Percentiles rank a stretch among this genome's conserved stretches.
These are phyloP conservation scores for Pseudorhombus dupliciocellatus DNA, from an alignment of 2,113 vertebrate species.

Conservation along the genomic window DNA sequence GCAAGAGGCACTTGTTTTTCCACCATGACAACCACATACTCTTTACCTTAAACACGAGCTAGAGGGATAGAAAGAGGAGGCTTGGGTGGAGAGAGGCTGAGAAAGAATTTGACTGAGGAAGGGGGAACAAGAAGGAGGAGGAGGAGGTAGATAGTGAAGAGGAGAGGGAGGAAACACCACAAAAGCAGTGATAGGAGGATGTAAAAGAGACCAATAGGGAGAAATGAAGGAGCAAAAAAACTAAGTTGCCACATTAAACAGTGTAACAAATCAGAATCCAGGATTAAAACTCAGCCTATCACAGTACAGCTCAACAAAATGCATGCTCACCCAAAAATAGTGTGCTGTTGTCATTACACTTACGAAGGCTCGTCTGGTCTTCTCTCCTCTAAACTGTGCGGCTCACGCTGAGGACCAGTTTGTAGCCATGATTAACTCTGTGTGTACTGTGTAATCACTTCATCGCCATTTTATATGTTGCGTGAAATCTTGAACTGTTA, in stretches of 20 bases:
- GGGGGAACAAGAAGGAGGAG: conserved; percentile 24
- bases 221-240: conserved; percentile 58
- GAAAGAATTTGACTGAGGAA: conserved; percentile 16
- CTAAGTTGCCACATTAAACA: conserved; percentile 64
- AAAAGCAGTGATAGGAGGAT: conserved; percentile 59
- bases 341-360: conserved; percentile 26
- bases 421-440: conserved; percentile 14
- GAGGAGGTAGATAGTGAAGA: conserved; percentile 16
- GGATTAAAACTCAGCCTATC: conserved; percentile 59
- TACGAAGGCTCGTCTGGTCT: conserved; percentile 4
- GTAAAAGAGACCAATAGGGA: conserved; percentile 39
- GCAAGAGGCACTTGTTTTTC: conserved; percentile 75
- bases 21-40: conserved; percentile 79
- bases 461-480: conserved; percentile 16
- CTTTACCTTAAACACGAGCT: conserved; percentile 76
- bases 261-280: conserved; percentile 57
- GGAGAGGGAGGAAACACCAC: conserved; percentile 47
- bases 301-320: conserved; percentile 61
- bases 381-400: conserved; percentile 13
- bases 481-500: conserved; percentile 13
- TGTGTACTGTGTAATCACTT: conserved; percentile 20
- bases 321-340: conserved; percentile 56
- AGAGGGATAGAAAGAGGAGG: conserved; percentile 58
- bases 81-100: conserved; percentile 39
- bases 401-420: conserved; percentile 20